phyloP scores from a whole-genome alignment of 2,797 vertebrate genomes.

The Enteromius viviparus region DNA sequence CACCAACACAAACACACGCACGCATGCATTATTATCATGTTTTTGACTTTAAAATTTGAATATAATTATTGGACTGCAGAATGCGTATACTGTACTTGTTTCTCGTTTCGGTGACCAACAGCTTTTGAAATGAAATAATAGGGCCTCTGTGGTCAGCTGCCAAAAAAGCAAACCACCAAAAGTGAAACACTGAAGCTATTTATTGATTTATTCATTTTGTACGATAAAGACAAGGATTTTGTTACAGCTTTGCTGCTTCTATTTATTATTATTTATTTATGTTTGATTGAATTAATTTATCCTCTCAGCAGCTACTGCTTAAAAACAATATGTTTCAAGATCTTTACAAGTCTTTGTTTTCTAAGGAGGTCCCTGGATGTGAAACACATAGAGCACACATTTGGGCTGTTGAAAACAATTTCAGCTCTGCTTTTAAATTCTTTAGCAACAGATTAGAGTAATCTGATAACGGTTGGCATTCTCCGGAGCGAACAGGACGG shows the following conservation, averaged over 20 bases:
- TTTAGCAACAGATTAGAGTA: constrained; percentile 71
- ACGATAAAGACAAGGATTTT: too few species aligned
- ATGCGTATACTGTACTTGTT: constrained; percentile 41
- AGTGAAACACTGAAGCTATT: constrained; percentile 1
- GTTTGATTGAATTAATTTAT: background rate
- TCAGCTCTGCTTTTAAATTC: constrained; percentile 71
- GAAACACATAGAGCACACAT: constrained; percentile 34
- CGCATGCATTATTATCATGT: constrained; percentile 43
- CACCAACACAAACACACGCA: constrained; percentile 55
- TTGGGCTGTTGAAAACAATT: constrained; percentile 59
- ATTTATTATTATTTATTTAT: background rate
- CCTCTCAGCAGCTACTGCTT: background rate
- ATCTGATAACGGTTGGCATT: constrained; percentile 71
- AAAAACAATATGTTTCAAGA: constrained; percentile 2
- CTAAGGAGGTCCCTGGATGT: constrained; percentile 7
- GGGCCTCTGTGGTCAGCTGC: constrained; percentile 15
- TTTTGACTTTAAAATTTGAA: constrained; percentile 52
- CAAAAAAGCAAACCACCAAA: constrained; percentile 25
- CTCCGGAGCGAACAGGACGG: constrained; percentile 64
- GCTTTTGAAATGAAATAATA: constrained; percentile 41
- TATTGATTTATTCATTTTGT: background rate
- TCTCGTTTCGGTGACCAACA: constrained; percentile 26
- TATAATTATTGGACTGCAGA: constrained; percentile 48
- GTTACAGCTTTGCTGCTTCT: background rate
- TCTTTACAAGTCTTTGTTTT: constrained; percentile 1